Base-by-base conservation (phyloP, 2,888 invertebrate genomes). In the Mythimna ferrago region DNA sequence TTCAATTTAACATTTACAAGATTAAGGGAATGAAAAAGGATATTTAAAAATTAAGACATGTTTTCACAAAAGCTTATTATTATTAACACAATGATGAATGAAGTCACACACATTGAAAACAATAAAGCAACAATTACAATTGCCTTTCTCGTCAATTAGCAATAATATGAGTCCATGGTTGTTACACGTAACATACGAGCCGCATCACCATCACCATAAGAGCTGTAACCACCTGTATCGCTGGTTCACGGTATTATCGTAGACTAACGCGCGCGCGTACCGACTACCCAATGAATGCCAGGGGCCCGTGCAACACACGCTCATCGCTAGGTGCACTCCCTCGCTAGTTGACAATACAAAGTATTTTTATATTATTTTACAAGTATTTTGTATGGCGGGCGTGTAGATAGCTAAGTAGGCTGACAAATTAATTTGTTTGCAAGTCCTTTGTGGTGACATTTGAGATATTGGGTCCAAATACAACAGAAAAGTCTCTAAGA, bases 221-320 rank as follows among this genome's bases (percentile, higher is more conserved):
- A 71, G 68, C 69, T 63, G 76, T 90, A 92, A 89, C 90, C 91
- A 94, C 96, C 96, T 96, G 95, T 93, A 93, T 78, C 89, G 90
- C 80, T 92, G 93, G 81, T 91, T 92, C 88, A 95, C 86, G 48
- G 94, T 94, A 90, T 95, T 96, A 90, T 95, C 92, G 90, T 92
- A 90, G 90, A 93, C 90, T 87, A 95, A 84, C 41, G 94, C 94
- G 83, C 89, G 88, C 75, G 94, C 94, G 84, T 92, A 94, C 82
- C 95, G 93, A 83, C 90, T 90, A 90, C 93, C 90, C 82, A 94
- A 85, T 73, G 91, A 88, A 83, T 91, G 91, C 95, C 94, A 95
- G 66, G 94, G 92, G 56, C 96, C 95, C 82, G 92, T 86, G 89
- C 92, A 91, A 91, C 93, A 94, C 78, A 93, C 90, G 82, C 91